These are phyloP conservation scores for Magallana nippona DNA, from an alignment of 2,888 invertebrate species.

Conservation along the genomic window DNA sequence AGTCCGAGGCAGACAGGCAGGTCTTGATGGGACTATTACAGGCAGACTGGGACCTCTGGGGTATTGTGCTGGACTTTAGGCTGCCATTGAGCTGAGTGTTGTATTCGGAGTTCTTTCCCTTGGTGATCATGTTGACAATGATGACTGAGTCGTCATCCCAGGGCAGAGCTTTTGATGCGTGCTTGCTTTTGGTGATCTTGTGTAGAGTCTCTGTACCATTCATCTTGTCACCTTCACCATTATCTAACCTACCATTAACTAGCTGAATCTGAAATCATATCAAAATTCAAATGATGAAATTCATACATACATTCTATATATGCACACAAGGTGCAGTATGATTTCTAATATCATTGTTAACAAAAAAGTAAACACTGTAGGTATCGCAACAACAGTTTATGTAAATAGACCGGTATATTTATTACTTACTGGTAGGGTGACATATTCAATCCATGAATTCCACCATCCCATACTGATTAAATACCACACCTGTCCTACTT, in stretches of 20 bases:
- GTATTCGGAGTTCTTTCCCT: constrained; percentile 28
- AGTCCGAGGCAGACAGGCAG: constrained; percentile 60
- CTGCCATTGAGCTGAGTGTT: not conserved
- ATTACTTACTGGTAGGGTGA: constrained; percentile 78
- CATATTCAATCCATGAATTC: constrained; percentile 89
- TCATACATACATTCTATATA: too few relatives aligned
- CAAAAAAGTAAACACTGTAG: too few relatives aligned
- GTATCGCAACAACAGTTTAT: too few relatives aligned
- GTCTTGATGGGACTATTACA: constrained; percentile 63
- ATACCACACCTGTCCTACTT: constrained; percentile 94
- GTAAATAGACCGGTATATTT: not conserved
- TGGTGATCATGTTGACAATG: constrained; percentile 63
- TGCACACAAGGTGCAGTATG: too few relatives aligned
- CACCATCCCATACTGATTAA: constrained; percentile 93
- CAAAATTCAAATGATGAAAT: not conserved
- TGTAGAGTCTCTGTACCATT: constrained; percentile 45
- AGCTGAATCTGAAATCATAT: constrained; percentile 15
- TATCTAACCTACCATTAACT: constrained; percentile 38
- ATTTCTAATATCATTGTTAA: too few relatives aligned
- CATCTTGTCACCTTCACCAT: constrained; percentile 11
- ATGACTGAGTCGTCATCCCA: constrained; percentile 74
- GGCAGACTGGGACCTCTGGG: constrained; percentile 56
- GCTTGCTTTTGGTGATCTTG: constrained; percentile 50
- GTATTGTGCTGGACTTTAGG: constrained; percentile 54
- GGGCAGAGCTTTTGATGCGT: constrained; percentile 56